A percentile compares a stretch with the other conserved stretches of the same genome.
Evolutionary conservation across 2,113 vertebrate genomes (phyloP).

Genomic region (Hepsetus odoe): DNA sequence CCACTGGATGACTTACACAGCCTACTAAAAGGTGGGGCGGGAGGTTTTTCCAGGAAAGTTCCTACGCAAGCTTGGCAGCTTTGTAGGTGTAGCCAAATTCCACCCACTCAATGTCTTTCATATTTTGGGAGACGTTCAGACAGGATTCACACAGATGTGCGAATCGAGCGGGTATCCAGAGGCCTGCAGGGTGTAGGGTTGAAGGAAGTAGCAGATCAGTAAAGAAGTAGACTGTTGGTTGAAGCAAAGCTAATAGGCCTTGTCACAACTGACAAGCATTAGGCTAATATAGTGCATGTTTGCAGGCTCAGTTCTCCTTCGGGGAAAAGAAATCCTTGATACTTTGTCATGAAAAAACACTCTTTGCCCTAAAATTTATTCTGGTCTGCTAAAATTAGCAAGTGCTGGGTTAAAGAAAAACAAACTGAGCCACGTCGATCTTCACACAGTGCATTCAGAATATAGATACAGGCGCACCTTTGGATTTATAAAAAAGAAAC

Average conservation of each 20-base stretch:
- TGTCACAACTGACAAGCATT: conserved; percentile 35
- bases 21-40: conserved; percentile 3
- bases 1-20: neutral
- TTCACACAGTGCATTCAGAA: neutral
- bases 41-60: neutral
- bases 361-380: neutral
- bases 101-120: neutral
- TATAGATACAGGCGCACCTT: too few species aligned
- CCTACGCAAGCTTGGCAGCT: neutral
- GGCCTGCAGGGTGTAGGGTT: conserved; percentile 15
- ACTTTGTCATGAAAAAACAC: conserved; percentile 2
- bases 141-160: conserved; percentile 1
- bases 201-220: conserved; percentile 17
- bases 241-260: conserved; percentile 35
- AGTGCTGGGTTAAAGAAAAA: neutral
- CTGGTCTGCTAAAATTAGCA: neutral
- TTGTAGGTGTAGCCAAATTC: neutral
- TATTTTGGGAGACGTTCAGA: neutral
- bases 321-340: conserved; percentile 18
- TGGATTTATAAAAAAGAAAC: too few species aligned
- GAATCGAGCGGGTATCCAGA: neutral
- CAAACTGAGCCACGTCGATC: neutral
- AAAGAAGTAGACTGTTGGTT: conserved; percentile 8
- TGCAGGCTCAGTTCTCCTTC: conserved; percentile 4
- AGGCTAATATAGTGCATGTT: neutral